Evolutionary conservation across 2,888 invertebrate species (phyloP).

Genomic region (Elgonia sp.): DNA sequence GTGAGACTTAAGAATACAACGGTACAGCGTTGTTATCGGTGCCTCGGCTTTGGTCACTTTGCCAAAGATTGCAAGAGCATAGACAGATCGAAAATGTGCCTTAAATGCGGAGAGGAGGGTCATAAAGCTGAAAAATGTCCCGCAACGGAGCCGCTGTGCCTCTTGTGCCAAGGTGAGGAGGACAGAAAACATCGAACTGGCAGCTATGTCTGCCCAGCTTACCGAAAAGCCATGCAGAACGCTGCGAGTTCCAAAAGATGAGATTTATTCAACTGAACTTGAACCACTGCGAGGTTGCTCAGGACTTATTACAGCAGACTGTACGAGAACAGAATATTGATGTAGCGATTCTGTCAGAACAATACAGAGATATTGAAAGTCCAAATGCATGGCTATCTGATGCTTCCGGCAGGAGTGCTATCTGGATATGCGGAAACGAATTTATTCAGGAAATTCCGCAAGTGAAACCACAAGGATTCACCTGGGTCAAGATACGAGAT

Average conservation of each 20-base stretch:
- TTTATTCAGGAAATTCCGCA: no score
- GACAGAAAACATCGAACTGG: constrained; percentile 5
- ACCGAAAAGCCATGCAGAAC: constrained; percentile 9
- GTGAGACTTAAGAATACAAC: constrained; percentile 11
- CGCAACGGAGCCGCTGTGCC: neutral
- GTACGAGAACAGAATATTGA: constrained; percentile 62
- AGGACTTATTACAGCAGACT: constrained; percentile 71
- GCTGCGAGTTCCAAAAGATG: constrained; percentile 29
- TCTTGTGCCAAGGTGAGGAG: neutral
- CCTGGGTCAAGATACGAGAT: no score
- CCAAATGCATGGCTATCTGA: no score
- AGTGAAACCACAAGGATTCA: no score
- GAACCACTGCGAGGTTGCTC: constrained; percentile 71
- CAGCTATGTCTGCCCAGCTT: constrained; percentile 19
- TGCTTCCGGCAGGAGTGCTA: no score
- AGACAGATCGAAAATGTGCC: constrained; percentile 49
- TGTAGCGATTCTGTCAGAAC: constrained; percentile 73
- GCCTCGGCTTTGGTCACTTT: constrained; percentile 28
- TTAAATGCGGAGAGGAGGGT: neutral
- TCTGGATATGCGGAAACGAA: no score
- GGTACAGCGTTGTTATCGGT: neutral
- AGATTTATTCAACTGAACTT: constrained; percentile 68
- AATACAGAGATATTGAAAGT: constrained; percentile 35
- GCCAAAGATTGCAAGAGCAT: constrained; percentile 23
- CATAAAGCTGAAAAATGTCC: neutral